Base-by-base conservation (phyloP, 2,888 invertebrate species). In the Cordilura impudica region DNA sequence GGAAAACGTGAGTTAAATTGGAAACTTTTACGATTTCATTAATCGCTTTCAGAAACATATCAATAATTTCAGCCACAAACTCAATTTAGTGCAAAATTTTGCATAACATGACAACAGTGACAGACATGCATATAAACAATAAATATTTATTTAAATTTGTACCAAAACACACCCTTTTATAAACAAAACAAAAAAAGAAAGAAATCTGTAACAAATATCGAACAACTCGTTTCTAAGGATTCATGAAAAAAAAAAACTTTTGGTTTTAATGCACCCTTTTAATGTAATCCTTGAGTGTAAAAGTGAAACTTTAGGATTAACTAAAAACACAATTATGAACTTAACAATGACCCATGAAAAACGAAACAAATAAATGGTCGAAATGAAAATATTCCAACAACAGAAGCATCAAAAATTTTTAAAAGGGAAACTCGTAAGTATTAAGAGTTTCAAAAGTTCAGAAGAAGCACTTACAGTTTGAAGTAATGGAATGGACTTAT, bases 281-380 rank as follows among this genome's bases (percentile, higher is more conserved):
- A 73, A 65, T 18, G 65, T 65, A 54, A 78, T 53, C 45, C 47
- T 6, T 1, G 1, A 43, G 49, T 16, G 49, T 45, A 71, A 71
- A 75, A 72, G 75, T 79, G 75, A 75, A 75, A 67, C 70, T 49
- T 31, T 67, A 54, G 71, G 79, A 75, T 79, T 79, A 75, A 29
- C 51, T 63, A 61, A 70, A 61, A 39, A 66, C 5, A 47, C 16
- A 5, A 45, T 43, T 58, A 19, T 69, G 65, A 73, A 69, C 78
- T 70, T 63, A 56, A 3, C 45, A 67, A 49, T 47, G 75, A 66
- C 75, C 70, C 19, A 53, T 56, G 14, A 35, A 72, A 75, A 63
- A 56, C 5, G 39, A 39, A 66, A 60, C 54, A 31, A 10, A 29
- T 31, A 51, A 65, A 21, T 26, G 23, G 56, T 18, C n/a, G n/a